Evolutionary conservation across 1,140 invertebrate genomes (phyloP), one percentile per base, ranked within the genome.

Genomic region (Bombus haemorrhoidalis): DNA sequence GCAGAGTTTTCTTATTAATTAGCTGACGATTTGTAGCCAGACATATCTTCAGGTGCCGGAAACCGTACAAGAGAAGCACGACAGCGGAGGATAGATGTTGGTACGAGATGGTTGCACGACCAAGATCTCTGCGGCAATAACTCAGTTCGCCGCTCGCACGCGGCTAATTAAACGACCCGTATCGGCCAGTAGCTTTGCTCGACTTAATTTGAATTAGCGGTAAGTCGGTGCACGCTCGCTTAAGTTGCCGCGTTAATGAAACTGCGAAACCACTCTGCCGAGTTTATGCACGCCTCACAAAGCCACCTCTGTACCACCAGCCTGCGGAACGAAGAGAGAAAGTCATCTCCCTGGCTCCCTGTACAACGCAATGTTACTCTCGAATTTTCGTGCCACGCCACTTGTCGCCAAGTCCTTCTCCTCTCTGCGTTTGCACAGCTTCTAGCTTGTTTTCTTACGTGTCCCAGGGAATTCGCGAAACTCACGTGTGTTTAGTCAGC

Each of bases 141-240:
- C 34, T 85, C 79, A 47, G 41, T 53, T 39, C 41, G 41, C 28
- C 74, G n/a, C 57, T 81, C 66, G 39, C 64, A 41, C 57, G 12
- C 62, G 81, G 68, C 69, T 87, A 90, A 86, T 90, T 83, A 90
- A 89, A 84, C 87, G 66, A 43, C 79, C 64, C 82, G 81, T 89
- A 83, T 89, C 81, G 80, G 86, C 86, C 83, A 78, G 77, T 82
- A 83, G 85, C 85, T 89, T 87, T 87, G 81, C 87, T 89, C 75
- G 76, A 87, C 89, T 89, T 90, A 90, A 90, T 87, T 90, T 87
- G 87, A 89, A 89, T 89, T 87, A 90, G 86, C 85, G 89, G 77
- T 81, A 86, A 88, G 66, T 86, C 77, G 84, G 68, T 53, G 74
- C 81, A 76, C 71, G 87, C 74, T 86, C 81, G 79, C 87, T 86